A percentile compares a stretch with the other conserved stretches of the same genome.
Conservation (phyloP, 2,113 vertebrate genomes). For the Hippotragus niger region DNA sequence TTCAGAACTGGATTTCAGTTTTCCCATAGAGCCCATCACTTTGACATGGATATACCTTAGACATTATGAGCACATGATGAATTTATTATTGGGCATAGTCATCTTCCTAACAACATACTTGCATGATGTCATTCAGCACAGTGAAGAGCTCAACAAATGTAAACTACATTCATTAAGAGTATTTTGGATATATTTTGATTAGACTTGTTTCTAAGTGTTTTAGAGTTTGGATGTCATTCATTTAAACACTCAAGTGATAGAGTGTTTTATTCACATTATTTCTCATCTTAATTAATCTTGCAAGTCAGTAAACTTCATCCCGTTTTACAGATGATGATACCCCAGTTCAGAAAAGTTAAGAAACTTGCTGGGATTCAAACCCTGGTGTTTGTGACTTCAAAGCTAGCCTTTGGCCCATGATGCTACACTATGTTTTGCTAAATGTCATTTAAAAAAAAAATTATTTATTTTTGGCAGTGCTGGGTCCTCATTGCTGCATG, state of each 20-base stretch:
- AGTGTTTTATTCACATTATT: not conserved
- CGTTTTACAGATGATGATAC: not conserved
- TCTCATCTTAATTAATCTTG: not conserved
- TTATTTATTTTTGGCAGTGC: not conserved
- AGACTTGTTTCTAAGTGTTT: not conserved
- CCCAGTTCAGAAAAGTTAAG: not conserved
- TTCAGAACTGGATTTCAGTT: constrained; percentile 51
- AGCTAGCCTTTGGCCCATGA: not conserved
- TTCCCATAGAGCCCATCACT: constrained; percentile 37
- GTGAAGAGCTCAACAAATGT: not conserved
- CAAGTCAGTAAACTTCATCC: not conserved
- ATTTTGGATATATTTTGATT: not conserved
- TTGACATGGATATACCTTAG: constrained; percentile 38
- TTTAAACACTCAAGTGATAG: not conserved
- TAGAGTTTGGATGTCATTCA: not conserved
- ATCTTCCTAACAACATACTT: not conserved
- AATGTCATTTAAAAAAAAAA: not conserved
- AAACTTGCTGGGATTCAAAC: not conserved
- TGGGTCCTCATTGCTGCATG: not conserved
- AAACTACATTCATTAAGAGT: not conserved
- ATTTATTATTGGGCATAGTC: not conserved
- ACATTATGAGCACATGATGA: not conserved
- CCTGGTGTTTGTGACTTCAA: not conserved
- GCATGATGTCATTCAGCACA: not conserved
- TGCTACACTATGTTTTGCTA: not conserved